Base-by-base conservation (phyloP, 2,888 invertebrate genomes). In the Temnothorax unifasciatus region DNA sequence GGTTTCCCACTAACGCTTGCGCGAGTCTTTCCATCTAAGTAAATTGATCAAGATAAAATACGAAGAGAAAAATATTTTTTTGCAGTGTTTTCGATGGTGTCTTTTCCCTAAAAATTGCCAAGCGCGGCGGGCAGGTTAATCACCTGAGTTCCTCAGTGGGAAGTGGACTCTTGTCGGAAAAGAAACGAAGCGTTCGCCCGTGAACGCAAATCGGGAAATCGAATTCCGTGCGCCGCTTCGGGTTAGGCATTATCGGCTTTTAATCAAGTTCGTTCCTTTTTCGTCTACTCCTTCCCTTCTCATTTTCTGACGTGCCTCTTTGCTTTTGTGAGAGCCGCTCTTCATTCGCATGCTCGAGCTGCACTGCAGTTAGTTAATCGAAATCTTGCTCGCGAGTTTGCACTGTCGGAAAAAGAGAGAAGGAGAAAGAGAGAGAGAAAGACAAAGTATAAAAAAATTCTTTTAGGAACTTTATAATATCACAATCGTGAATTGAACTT, bases 241-340 rank as follows among this genome's bases (percentile, higher is more conserved):
- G 59, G 83, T 81, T 82, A 77, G 84, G 87, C 82, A 87, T 88
- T 88, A 88, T 88, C 88, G 88, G 85, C 75, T 86, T 88, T 88
- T 88, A 88, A 88, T 88, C 88, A 85, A 86, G 44, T 85, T 64
- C 64, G n/a, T 76, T 76, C 79, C 52, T 85, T 83, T 54, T 81
- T 76, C 64, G 59, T 68, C 68, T 83, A 64, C 52, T 77, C 61
- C 69, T 63, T 54, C 21, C 50, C 76, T 83, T 75, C 61, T 82
- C 82, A 57, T 82, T 76, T 83, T 85, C 73, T 63, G 57, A 41
- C 47, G 79, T 81, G 79, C 73, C 59, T 81, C 79, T 81, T 81
- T 59, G 73, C 79, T 59, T 73, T 68, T 71, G 79, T 59, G 79
- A 61, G 9, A 47, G 21, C 21, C 47, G 47, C 73, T 79, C 79